Evolutionary conservation across 2,888 invertebrate genomes (phyloP), one percentile per base, ranked within the genome.

Genomic region (Eupithecia abbreviata): DNA sequence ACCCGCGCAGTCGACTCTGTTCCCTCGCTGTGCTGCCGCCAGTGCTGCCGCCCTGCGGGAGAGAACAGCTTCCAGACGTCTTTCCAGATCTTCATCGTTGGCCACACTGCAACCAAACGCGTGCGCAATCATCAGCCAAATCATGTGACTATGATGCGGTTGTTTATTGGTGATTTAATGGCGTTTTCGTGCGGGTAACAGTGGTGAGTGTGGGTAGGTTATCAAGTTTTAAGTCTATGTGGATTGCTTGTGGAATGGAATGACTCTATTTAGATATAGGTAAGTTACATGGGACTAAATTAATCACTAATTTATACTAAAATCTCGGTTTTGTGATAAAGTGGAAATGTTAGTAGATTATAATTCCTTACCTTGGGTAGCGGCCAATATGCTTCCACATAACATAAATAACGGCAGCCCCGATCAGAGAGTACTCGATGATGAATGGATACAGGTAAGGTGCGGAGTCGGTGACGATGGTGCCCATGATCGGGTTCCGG

Each of bases 331-430:
- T 49, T 41, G 45, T 42, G 13, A 58, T 3, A 15, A 49, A 13
- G n/a, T 68, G 15, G 18, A 45, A 18, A 51, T 12, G 43, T n/a
- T 66, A 10, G 42, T 18, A 45, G 30, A 18, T 7, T 42, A 41
- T 71, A 18, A 68, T n/a, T 45, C n/a, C 84, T 93, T 93, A 97
- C 96, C 97, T 97, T 72, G 98, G 97, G 93, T 98, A 97, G 89
- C 98, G 96, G 77, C 98, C 98, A 90, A 98, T 98, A 89, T 98
- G 98, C 89, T 98, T 97, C 99, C 99, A 99, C 98, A 99, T 99
- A 73, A 98, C 98, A 90, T 98, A 99, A 86, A 99, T 97, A 65
- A 99, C 98, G 73, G 98, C 98, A 72, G 99, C 98, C 41, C 98
- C 98, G 87, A 99, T 98, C 82, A 99, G 95, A 80, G 98, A 98